Base-by-base conservation (phyloP, 2,888 invertebrate species). In the Syrphus vitripennis region DNA sequence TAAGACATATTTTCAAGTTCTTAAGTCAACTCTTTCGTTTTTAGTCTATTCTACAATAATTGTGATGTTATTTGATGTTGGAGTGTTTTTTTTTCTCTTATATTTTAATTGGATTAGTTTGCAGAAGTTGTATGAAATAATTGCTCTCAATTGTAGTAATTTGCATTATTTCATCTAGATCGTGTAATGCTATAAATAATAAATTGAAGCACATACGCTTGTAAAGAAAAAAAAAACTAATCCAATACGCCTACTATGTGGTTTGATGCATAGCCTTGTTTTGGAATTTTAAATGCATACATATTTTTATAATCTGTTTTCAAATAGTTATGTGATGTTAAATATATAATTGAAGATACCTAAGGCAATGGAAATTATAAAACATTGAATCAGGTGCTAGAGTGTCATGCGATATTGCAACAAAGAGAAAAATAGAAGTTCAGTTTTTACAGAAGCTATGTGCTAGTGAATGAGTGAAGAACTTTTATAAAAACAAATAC, bases 81-180 rank as follows among this genome's bases (percentile, higher is more conserved):
- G 4, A 12, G 5, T 3, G 2, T 26, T 63, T 42, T 26, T 14
- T 37, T 42, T 10, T 16, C 12, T 19, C 1, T 48, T 48, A 21
- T 57, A 16, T 55, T 16, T 16, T 61, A 37, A 61, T 24, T 19
- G 24, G 37, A 37, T 24, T 37, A 19, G 5, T 19, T 1, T 34
- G 34, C 19, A 45, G 2, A 10, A 65, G 65, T n/a, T 26, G 14
- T 65, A 31, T 19, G 6, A 45, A 29, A 65, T 45, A 45, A 65
- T 45, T 65, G 45, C 19, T 45, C 19, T 5, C 29, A 45, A 65
- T 65, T 45, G 31, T 45, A 19, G 29, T 65, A 31, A 65, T 65
- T 65, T 45, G 65, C 65, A 65, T 65, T 2, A 65, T 65, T 29
- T 45, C 65, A 31, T 65, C 65, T 16, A 45, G 45, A 65, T 65